Conservation (phyloP, 2,888 invertebrate genomes). For the Physocephala rufipes region DNA sequence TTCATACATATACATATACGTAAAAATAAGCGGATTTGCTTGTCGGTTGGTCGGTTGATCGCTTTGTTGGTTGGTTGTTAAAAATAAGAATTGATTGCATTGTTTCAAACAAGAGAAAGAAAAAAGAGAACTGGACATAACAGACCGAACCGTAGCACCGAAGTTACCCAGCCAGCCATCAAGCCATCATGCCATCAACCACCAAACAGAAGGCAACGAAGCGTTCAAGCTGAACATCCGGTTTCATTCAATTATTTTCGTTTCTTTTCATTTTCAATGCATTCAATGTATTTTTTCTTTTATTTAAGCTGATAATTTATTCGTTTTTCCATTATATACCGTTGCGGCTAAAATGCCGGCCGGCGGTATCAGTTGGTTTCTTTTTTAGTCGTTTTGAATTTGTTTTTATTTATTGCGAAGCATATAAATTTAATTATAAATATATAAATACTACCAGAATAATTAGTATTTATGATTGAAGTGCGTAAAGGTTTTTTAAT, state of each 20-base stretch:
- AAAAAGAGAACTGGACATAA: constrained; percentile 25
- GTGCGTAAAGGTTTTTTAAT: too few species aligned
- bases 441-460: too few species aligned
- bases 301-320: background rate
- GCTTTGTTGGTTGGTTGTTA: background rate
- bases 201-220: constrained; percentile 52
- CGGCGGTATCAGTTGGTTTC: background rate
- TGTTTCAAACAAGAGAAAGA: background rate
- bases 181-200: background rate
- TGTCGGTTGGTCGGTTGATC: too few species aligned
- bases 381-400: constrained; percentile 10
- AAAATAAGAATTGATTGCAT: background rate
- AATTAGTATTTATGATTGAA: too few species aligned
- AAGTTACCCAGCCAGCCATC: background rate
- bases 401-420: too few species aligned
- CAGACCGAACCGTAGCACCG: constrained; percentile 21
- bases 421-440: too few species aligned
- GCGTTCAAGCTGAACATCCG: constrained; percentile 63
- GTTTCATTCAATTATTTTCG: constrained; percentile 33
- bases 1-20: background rate
- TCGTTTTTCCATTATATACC: background rate
- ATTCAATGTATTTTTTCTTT: background rate
- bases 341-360: constrained; percentile 30
- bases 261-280: background rate
- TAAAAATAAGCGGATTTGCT: background rate